phyloP scores from a whole-genome alignment of 2,888 invertebrate genomes.

The Andrena camellia region DNA sequence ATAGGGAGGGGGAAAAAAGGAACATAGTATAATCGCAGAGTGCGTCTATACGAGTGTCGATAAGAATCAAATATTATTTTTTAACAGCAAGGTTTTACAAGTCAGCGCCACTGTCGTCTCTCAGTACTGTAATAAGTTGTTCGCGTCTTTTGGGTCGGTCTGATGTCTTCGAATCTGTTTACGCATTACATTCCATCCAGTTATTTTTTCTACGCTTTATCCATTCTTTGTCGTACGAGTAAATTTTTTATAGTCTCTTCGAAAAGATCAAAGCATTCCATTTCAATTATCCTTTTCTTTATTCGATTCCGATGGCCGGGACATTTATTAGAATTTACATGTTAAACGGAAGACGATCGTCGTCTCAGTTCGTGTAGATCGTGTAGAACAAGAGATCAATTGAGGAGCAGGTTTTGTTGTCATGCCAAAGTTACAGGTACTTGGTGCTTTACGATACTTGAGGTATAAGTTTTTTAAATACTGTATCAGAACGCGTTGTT shows the following conservation, averaged over 20 bases:
- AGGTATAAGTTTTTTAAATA: slow-evolving; percentile 63
- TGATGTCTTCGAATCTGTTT: slow-evolving; percentile 30
- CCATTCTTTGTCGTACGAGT: slow-evolving; percentile 31
- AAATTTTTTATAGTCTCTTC: slow-evolving; percentile 13
- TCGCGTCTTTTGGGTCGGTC: slow-evolving; percentile 13
- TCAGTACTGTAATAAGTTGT: slow-evolving; percentile 43
- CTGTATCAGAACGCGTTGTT: slow-evolving; percentile 43
- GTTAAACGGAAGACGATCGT: background rate
- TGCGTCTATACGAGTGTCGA: slow-evolving; percentile 27
- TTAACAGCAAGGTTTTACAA: slow-evolving; percentile 47
- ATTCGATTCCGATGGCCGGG: slow-evolving; percentile 41
- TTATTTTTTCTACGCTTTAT: slow-evolving; percentile 35
- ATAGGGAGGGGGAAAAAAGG: slow-evolving; percentile 27
- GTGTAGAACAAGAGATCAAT: slow-evolving; percentile 31
- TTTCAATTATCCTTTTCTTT: slow-evolving; percentile 19
- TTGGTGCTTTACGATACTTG: slow-evolving; percentile 67
- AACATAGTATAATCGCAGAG: slow-evolving; percentile 35
- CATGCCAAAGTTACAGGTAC: slow-evolving; percentile 65
- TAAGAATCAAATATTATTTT: slow-evolving; percentile 62
- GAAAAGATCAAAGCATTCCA: slow-evolving; percentile 63
- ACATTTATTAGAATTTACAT: slow-evolving; percentile 28
- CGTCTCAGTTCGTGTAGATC: slow-evolving; percentile 32
- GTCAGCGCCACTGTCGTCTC: slow-evolving; percentile 23
- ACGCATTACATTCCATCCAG: slow-evolving; percentile 62
- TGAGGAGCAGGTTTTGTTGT: slow-evolving; percentile 58